Evolutionary conservation across 1,140 invertebrate species (phyloP), one percentile per base, ranked within the genome.

Genomic region (Steinernema feltiae): DNA sequence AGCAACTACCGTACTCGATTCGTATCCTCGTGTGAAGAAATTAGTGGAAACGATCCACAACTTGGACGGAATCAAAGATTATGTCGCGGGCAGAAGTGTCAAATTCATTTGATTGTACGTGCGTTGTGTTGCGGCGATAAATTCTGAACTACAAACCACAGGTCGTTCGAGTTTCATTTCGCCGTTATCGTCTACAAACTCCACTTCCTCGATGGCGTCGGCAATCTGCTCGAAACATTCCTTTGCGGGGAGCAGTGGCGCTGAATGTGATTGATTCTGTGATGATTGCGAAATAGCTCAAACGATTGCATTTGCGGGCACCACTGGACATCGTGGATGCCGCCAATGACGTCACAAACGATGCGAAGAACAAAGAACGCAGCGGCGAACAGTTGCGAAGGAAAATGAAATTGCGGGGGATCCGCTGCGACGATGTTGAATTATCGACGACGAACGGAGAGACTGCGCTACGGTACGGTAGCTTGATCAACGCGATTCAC

Each of bases 111-210:
- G 35, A 41, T 7, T 41, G n/a, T n/a, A n/a, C n/a, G n/a, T n/a
- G n/a, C n/a, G n/a, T n/a, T n/a, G n/a, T n/a, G n/a, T n/a, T n/a
- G n/a, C n/a, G n/a, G n/a, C n/a, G n/a, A n/a, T n/a, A n/a, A n/a
- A n/a, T n/a, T n/a, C n/a, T n/a, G n/a, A n/a, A n/a, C n/a, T n/a
- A n/a, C n/a, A n/a, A n/a, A n/a, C n/a, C n/a, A n/a, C n/a, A n/a
- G n/a, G n/a, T n/a, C n/a, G n/a, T n/a, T n/a, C n/a, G n/a, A n/a
- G n/a, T n/a, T n/a, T n/a, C n/a, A n/a, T n/a, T n/a, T n/a, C n/a
- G n/a, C n/a, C n/a, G n/a, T n/a, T n/a, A n/a, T n/a, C n/a, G 41
- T 63, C 15, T 63, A 63, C 53, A 12, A 63, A 63, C 53, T 63
- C 3, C 53, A 63, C 53, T 63, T 15, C 53, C 24, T 63, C 53